Conservation (phyloP, 2,797 vertebrate species). For the Acomys russatus region DNA sequence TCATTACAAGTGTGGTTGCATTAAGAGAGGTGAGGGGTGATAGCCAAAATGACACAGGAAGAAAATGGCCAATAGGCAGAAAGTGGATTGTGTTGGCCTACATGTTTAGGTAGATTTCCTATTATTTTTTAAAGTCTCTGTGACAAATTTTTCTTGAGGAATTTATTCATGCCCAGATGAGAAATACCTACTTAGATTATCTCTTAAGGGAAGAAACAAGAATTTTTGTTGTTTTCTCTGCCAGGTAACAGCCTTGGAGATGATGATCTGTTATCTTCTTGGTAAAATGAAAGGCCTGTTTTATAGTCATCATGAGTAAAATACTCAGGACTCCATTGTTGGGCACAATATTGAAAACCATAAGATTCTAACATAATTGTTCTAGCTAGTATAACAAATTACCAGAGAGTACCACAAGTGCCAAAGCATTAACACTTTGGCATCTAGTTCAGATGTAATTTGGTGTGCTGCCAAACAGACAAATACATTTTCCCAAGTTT, state of each 20-base stretch:
- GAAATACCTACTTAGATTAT: too few species aligned
- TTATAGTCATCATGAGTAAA: background rate
- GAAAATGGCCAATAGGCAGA: too few species aligned
- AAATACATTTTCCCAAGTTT: conserved; percentile 71
- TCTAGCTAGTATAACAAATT: conserved; percentile 74
- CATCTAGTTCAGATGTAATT: conserved; percentile 44
- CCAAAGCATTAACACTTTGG: conserved; percentile 65
- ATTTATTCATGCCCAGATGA: background rate
- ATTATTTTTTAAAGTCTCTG: background rate
- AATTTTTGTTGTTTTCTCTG: too few species aligned
- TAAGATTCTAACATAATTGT: conserved; percentile 41
- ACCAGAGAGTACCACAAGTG: conserved; percentile 54
- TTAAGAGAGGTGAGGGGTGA: background rate
- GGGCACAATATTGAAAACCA: background rate
- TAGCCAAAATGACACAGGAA: background rate
- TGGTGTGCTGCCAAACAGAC: conserved; percentile 63
- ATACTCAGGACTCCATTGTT: background rate
- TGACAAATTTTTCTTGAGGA: too few species aligned
- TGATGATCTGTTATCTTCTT: background rate
- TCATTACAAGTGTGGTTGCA: background rate
- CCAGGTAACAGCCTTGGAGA: too few species aligned
- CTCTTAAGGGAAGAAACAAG: background rate
- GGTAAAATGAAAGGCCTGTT: background rate
- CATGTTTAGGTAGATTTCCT: background rate
- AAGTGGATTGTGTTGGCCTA: background rate